A percentile compares a stretch with the other conserved stretches of the same genome.
These are phyloP conservation scores for Trachelus tabidus DNA, from an alignment of 2,888 invertebrate species.

Conservation along the genomic window DNA sequence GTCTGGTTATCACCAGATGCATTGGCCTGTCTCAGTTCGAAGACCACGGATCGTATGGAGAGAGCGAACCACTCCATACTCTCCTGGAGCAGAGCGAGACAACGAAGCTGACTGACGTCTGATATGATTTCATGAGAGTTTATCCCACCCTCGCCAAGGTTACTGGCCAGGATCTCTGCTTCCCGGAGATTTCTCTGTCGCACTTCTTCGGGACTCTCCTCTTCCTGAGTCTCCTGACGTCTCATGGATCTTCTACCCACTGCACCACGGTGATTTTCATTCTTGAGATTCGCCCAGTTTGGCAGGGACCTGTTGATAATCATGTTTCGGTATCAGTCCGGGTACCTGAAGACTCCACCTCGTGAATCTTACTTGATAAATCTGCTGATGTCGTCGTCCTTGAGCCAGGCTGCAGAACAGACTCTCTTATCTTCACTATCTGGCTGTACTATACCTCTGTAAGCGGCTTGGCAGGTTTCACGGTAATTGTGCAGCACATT, in stretches of 20 bases:
- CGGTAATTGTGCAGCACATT: slow-evolving; percentile 78
- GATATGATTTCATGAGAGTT: slow-evolving; percentile 86
- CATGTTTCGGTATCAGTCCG: no score
- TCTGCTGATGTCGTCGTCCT: slow-evolving; percentile 94
- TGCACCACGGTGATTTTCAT: slow-evolving; percentile 53
- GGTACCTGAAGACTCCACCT: no score
- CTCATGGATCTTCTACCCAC: slow-evolving; percentile 57
- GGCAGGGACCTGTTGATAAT: slow-evolving; percentile 74
- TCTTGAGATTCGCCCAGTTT: slow-evolving; percentile 79
- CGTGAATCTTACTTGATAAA: slow-evolving; percentile 79
- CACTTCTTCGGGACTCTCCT: slow-evolving; percentile 84
- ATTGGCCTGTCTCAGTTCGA: slow-evolving; percentile 61
- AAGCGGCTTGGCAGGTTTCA: slow-evolving; percentile 80
- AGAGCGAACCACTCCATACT: slow-evolving; percentile 76
- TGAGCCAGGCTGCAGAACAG: slow-evolving; percentile 89
- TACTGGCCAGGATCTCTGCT: slow-evolving; percentile 92
- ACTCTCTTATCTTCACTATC: slow-evolving; percentile 83
- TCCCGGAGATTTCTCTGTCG: slow-evolving; percentile 85
- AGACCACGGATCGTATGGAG: slow-evolving; percentile 45
- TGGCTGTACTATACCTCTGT: slow-evolving; percentile 80
- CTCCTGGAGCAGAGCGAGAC: slow-evolving; percentile 90
- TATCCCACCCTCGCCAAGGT: slow-evolving; percentile 89
- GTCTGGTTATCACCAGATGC: slow-evolving; percentile 51
- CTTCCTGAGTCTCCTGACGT: slow-evolving; percentile 72
- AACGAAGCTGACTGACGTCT: slow-evolving; percentile 84